phyloP scores from a whole-genome alignment of 2,888 invertebrate genomes.

The Agrilus biguttatus region DNA sequence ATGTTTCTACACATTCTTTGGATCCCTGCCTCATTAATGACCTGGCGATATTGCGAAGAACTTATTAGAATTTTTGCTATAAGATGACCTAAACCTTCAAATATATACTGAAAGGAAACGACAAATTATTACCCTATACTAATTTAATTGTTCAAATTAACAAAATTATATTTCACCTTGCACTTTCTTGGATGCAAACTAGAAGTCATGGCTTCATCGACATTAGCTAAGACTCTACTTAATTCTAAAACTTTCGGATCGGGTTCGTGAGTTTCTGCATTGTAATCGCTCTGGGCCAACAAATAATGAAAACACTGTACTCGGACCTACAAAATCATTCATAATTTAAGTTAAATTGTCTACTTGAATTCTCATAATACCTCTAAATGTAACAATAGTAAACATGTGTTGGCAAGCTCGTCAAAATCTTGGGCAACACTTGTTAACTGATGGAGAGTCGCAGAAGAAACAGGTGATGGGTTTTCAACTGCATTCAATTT shows the following conservation, averaged over 20 bases:
- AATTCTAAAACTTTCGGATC: slow-evolving; percentile 64
- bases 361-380: slow-evolving; percentile 29
- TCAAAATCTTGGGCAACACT: slow-evolving; percentile 69
- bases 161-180: slow-evolving; percentile 47
- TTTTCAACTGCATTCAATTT: slow-evolving; percentile 21
- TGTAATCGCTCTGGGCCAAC: slow-evolving; percentile 32
- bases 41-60: slow-evolving; percentile 62
- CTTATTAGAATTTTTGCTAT: slow-evolving; percentile 69
- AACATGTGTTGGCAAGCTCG: slow-evolving; percentile 79
- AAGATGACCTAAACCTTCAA: slow-evolving; percentile 73
- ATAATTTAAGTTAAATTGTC: background rate
- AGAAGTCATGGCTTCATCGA: slow-evolving; percentile 63
- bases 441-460: slow-evolving; percentile 47
- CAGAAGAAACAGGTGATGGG: slow-evolving; percentile 36
- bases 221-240: slow-evolving; percentile 59
- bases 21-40: slow-evolving; percentile 68
- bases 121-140: slow-evolving; percentile 4
- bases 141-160: slow-evolving; percentile 2
- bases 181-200: slow-evolving; percentile 65
- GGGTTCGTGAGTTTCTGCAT: slow-evolving; percentile 61
- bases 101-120: slow-evolving; percentile 55
- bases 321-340: slow-evolving; percentile 46
- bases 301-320: slow-evolving; percentile 95
- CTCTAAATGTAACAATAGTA: slow-evolving; percentile 85
- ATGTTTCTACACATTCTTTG: slow-evolving; percentile 78